Conservation (phyloP, 1,140 invertebrate genomes). For the Geopemphigus sp. region DNA sequence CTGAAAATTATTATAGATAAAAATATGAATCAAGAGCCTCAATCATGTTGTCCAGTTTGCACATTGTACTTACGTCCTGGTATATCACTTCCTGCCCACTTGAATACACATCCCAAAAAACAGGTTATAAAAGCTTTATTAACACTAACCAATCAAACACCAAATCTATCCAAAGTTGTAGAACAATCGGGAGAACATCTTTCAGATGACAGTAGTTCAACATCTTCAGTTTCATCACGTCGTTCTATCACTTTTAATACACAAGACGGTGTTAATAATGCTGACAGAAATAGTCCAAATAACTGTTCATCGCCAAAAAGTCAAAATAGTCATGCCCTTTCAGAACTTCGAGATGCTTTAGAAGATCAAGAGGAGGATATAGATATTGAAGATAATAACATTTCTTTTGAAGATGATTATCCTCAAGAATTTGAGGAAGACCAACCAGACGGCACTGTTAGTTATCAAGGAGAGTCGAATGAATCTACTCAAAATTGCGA, state of each 20-base stretch:
- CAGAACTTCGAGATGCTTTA: constrained; percentile 23
- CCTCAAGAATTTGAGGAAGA: constrained; percentile 27
- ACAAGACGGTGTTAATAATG: not conserved
- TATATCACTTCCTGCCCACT: constrained; percentile 73
- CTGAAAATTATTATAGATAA: constrained; percentile 10
- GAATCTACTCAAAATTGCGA: constrained; percentile 27
- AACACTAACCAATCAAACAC: constrained; percentile 53
- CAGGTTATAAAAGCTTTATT: constrained; percentile 80
- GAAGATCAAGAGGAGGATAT: constrained; percentile 5
- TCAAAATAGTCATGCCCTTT: constrained; percentile 33
- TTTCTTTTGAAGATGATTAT: constrained; percentile 25
- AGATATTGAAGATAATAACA: constrained; percentile 18
- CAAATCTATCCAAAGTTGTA: not conserved
- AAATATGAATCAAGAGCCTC: constrained; percentile 40
- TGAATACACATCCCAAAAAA: constrained; percentile 81
- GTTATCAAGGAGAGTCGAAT: constrained; percentile 9
- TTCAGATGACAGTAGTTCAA: constrained; percentile 26
- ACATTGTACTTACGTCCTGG: constrained; percentile 77
- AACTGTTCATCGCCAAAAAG: constrained; percentile 13
- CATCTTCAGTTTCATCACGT: not conserved
- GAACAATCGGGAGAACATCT: not conserved
- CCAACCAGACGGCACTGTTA: not conserved
- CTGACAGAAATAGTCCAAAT: not conserved
- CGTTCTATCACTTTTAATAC: not conserved
- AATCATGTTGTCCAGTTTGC: constrained; percentile 71